Conservation (phyloP, 2,888 invertebrate genomes). For the Nebria salina region DNA sequence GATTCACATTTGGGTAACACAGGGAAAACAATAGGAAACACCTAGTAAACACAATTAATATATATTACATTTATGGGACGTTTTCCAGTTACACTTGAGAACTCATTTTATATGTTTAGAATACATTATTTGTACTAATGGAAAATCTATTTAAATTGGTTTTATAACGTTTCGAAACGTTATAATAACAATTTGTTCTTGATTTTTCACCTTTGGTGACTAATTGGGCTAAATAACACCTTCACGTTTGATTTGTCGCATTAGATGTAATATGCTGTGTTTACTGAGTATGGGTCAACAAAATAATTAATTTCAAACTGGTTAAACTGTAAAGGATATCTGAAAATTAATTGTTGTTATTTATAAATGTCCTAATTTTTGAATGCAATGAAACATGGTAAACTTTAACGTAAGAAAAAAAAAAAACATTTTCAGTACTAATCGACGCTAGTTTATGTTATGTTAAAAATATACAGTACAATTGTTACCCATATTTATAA, state of each 20-base stretch:
- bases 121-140: too few relatives aligned
- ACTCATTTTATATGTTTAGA: too few relatives aligned
- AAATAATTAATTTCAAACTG: slow-evolving; percentile 33
- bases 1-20: slow-evolving; percentile 3
- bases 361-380: slow-evolving; percentile 20
- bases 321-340: slow-evolving; percentile 35
- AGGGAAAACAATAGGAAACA: slow-evolving; percentile 22
- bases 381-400: not conserved
- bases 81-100: too few relatives aligned
- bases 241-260: too few relatives aligned
- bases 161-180: too few relatives aligned
- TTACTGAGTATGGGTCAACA: slow-evolving; percentile 12
- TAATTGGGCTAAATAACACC: too few relatives aligned
- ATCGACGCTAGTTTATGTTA: not conserved
- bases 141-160: too few relatives aligned
- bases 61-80: too few relatives aligned
- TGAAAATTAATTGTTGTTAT: slow-evolving; percentile 40
- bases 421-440: slow-evolving; percentile 5
- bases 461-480: slow-evolving; percentile 29
- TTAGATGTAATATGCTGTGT: not conserved
- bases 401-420: not conserved
- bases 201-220: too few relatives aligned
- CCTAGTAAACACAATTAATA: not conserved
- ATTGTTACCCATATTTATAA: slow-evolving; percentile 29
- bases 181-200: too few relatives aligned